Evolutionary conservation across 2,888 invertebrate species (phyloP), one percentile per base, ranked within the genome.

Genomic region (Polietes domitor): DNA sequence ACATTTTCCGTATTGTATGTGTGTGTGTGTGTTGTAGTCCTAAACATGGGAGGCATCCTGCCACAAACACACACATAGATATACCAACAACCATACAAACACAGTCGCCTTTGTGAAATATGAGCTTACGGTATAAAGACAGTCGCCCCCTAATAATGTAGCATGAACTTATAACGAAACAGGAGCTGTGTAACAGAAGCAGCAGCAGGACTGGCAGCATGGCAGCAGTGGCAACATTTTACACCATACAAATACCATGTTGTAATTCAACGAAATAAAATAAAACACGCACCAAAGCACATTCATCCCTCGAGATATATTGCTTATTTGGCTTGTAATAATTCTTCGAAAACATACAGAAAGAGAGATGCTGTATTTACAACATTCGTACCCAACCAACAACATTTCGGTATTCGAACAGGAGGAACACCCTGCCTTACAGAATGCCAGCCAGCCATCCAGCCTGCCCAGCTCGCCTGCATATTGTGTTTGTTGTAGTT

Each of bases 251-350:
- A 73, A 73, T 73, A 73, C 73, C 84, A 81, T 79, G 80, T 82
- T 84, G 85, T 90, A 91, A 90, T 90, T 90, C 88, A 90, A 90
- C 89, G 87, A 90, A 90, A 91, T 90, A 90, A 90, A 90, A 91
- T 90, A 91, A 91, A 91, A 90, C 90, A 90, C 90, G 90, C 90
- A 91, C 90, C 91, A 90, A 89, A 89, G 91, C 90, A 90, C 91
- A 90, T 90, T 90, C 90, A 91, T 90, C 90, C 90, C 90, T 89
- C 91, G 90, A 90, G 91, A 90, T 90, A 90, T 90, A 90, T 90
- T 89, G 91, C 90, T 90, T 90, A 90, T 91, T 91, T 90, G 90
- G 89, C 88, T 89, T 88, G 88, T 88, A 91, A 90, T 90, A 91
- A 90, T 90, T 90, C 90, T 90, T 90, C 71, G 43, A 43, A 68